Conservation (phyloP, 2,888 invertebrate species). For the Luffia ferchaultella region DNA sequence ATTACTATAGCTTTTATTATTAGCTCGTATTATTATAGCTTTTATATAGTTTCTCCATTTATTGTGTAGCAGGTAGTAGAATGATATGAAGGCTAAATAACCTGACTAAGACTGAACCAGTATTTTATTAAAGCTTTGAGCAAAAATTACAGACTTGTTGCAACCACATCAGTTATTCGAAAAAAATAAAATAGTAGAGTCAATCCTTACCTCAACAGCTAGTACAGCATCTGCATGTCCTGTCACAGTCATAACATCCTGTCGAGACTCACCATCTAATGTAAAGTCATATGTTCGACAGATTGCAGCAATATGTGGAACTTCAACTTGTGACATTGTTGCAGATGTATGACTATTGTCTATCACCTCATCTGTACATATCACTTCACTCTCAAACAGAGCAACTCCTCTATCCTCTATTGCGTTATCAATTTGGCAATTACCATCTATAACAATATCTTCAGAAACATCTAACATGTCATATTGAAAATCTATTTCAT, state of each 20-base stretch:
- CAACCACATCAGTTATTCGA: too few species aligned
- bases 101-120: too few species aligned
- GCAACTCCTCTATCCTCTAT: slow-evolving; percentile 29
- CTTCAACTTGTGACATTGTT: slow-evolving; percentile 22
- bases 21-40: too few species aligned
- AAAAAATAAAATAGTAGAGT: too few species aligned
- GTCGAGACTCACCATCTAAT: slow-evolving; percentile 39
- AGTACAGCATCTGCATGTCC: slow-evolving; percentile 53
- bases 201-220: slow-evolving; percentile 49
- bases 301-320: slow-evolving; percentile 11
- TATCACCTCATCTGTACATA: slow-evolving; percentile 41
- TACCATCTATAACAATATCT: slow-evolving; percentile 49
- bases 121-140: too few species aligned
- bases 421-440: slow-evolving; percentile 32
- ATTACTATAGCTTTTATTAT: too few species aligned
- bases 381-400: slow-evolving; percentile 20
- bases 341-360: slow-evolving; percentile 48
- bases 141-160: too few species aligned
- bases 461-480: slow-evolving; percentile 59
- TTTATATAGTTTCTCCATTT: too few species aligned
- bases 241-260: slow-evolving; percentile 38
- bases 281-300: slow-evolving; percentile 52
- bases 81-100: too few species aligned
- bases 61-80: too few species aligned
- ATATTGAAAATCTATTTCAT: slow-evolving; percentile 36